phyloP scores from a whole-genome alignment of 1,140 invertebrate genomes.

The Stegodyphus dumicola region DNA sequence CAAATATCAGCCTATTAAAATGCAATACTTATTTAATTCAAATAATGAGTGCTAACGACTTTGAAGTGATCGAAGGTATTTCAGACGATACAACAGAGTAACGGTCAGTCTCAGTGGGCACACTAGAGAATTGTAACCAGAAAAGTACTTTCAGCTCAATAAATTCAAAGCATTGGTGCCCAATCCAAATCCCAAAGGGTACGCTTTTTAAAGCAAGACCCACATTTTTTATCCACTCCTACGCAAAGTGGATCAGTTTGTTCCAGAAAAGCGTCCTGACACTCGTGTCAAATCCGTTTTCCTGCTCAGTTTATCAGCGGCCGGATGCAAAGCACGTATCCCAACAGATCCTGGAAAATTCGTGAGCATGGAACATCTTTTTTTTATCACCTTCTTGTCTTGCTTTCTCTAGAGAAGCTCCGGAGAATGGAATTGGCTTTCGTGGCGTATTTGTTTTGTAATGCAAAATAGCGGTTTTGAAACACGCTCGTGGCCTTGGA shows the following conservation, averaged over 20 bases:
- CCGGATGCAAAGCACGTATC: not conserved
- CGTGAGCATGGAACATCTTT: no score
- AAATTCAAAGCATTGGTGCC: no score
- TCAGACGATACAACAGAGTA: no score
- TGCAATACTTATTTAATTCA: no score
- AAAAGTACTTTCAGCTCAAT: no score
- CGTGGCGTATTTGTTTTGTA: conserved; percentile 3
- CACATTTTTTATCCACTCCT: not conserved
- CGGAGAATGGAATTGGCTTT: conserved; percentile 31
- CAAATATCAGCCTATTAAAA: no score
- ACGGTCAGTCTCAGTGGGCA: no score
- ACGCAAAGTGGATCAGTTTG: not conserved
- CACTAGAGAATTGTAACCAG: no score
- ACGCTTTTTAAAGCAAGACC: not conserved
- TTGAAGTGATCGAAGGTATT: no score
- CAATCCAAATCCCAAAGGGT: no score
- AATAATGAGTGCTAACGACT: no score
- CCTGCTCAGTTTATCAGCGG: not conserved
- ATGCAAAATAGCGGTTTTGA: conserved; percentile 33
- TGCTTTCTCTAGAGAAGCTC: not conserved
- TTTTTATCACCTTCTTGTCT: not conserved
- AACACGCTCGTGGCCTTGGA: not conserved
- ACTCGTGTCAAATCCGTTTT: conserved; percentile 25
- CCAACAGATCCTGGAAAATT: not conserved
- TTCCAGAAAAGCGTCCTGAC: conserved; percentile 4